phyloP scores from a whole-genome alignment of 2,888 invertebrate genomes.

The Oxystoma pomonae region DNA sequence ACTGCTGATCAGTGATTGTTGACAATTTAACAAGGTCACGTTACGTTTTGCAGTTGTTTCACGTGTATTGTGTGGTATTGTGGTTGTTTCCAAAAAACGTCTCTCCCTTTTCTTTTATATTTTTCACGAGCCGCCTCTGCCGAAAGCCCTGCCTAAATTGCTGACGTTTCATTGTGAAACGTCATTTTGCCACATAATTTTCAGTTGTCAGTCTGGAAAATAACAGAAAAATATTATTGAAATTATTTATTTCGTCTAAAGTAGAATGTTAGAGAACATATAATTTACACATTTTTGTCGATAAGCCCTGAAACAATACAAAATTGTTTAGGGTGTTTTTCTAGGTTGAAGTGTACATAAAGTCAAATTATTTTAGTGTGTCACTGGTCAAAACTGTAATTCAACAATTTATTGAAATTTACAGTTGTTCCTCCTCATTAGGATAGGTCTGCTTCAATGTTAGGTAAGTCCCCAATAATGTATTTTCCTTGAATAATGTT shows the following conservation, averaged over 20 bases:
- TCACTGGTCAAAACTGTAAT: too few relatives aligned
- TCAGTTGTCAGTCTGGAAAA: background rate
- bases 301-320: background rate
- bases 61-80: too few relatives aligned
- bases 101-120: too few relatives aligned
- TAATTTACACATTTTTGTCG: background rate
- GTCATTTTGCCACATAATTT: background rate
- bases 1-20: too few relatives aligned
- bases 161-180: background rate
- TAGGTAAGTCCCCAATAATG: conserved; percentile 25
- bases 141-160: background rate
- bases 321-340: background rate
- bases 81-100: too few relatives aligned
- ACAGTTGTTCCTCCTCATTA: background rate
- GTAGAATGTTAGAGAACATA: background rate
- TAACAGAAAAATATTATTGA: background rate
- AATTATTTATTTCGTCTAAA: background rate
- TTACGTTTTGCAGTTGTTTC: too few relatives aligned
- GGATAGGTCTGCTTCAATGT: conserved; percentile 27
- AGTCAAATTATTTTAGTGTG: background rate
- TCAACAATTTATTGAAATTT: background rate
- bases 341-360: background rate
- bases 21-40: too few relatives aligned
- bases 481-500: background rate
- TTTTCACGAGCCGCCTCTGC: background rate